Percentiles rank a stretch among this genome's conserved stretches.
These are phyloP conservation scores for Zosterops borbonicus DNA, from an alignment of 2,113 vertebrate genomes.

Conservation along the genomic window DNA sequence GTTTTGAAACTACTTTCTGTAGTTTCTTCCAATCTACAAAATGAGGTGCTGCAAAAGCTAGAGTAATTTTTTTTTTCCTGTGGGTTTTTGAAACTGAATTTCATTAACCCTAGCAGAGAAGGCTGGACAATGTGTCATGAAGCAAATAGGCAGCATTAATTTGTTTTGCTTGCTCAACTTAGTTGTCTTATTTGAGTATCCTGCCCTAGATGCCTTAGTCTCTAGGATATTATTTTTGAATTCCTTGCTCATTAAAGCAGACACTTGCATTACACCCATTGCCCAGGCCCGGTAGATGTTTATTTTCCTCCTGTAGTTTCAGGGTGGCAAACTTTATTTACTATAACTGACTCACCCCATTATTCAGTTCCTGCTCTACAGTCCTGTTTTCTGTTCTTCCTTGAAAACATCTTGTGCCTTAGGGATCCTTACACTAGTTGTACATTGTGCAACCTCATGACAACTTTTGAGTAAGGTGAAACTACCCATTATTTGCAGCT, in stretches of 20 bases:
- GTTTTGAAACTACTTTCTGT: background rate
- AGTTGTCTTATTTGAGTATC: background rate
- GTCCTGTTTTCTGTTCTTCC: background rate
- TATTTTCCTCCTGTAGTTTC: background rate
- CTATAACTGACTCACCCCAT: background rate
- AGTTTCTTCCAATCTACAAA: background rate
- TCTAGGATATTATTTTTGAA: background rate
- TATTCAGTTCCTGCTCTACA: background rate
- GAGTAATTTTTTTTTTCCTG: background rate
- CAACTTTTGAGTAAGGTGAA: background rate
- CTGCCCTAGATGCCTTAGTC: background rate
- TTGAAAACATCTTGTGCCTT: background rate
- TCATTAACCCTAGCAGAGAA: background rate
- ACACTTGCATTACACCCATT: background rate
- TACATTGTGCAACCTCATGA: background rate
- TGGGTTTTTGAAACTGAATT: background rate
- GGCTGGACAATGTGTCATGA: background rate
- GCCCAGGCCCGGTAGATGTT: background rate
- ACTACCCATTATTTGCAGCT: background rate
- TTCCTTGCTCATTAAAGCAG: background rate
- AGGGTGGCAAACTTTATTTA: constrained; percentile 3
- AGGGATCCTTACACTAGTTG: background rate
- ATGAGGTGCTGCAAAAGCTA: background rate
- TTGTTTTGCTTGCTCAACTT: background rate
- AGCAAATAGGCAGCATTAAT: background rate